Percentiles rank a stretch among this genome's conserved stretches.
Conservation (phyloP, 2,113 vertebrate species). For the Callorhinus ursinus region DNA sequence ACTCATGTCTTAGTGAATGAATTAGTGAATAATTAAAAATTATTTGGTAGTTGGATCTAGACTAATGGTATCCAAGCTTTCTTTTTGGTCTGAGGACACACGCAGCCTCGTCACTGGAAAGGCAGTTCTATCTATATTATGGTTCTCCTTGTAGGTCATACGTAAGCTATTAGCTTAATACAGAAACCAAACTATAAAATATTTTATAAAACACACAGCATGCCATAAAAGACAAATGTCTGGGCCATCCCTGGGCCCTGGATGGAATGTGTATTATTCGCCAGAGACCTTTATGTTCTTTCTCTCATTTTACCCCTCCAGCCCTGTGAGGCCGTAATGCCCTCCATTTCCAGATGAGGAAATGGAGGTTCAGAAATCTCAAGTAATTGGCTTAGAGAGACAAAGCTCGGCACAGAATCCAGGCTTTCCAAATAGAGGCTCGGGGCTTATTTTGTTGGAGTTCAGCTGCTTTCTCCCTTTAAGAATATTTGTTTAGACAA, state of each 20-base stretch:
- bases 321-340: not conserved
- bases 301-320: not conserved
- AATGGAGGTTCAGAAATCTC: not conserved
- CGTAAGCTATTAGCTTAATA: not conserved
- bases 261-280: not conserved
- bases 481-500: slow-evolving; percentile 34
- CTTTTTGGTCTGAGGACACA: not conserved
- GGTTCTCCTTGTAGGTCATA: not conserved
- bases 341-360: not conserved
- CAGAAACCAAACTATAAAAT: not conserved
- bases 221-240: not conserved
- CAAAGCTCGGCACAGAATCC: not conserved
- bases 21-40: not conserved
- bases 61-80: not conserved
- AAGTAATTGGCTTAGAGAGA: not conserved
- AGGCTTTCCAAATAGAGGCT: not conserved
- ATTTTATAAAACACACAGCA: not conserved
- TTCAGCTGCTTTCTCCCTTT: not conserved
- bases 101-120: not conserved
- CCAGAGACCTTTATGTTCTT: not conserved
- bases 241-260: not conserved
- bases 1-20: not conserved
- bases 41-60: not conserved
- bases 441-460: not conserved
- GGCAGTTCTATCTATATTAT: not conserved